Evolutionary conservation across 1,140 invertebrate species (phyloP).

Genomic region (Pseudachorutes palmiensis): DNA sequence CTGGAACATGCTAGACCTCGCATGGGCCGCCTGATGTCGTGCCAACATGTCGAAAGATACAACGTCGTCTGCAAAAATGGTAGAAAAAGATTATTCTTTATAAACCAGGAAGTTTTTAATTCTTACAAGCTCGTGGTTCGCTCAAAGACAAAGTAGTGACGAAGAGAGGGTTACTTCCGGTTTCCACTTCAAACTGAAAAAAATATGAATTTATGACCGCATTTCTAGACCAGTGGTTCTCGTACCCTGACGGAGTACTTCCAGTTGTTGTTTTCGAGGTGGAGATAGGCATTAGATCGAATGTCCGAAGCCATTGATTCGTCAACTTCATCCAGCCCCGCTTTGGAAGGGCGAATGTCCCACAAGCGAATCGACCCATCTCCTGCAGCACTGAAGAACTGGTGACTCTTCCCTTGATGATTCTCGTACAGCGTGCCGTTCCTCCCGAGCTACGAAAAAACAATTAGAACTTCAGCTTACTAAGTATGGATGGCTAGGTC

Average conservation of each 20-base stretch:
- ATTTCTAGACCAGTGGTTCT: not conserved
- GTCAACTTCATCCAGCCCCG: conserved; percentile 19
- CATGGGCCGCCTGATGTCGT: not conserved
- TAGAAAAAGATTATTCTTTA: not conserved
- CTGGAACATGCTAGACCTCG: not conserved
- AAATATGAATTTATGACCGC: too few species aligned
- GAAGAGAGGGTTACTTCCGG: conserved; percentile 21
- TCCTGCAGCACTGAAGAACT: conserved; percentile 31
- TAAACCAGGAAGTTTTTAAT: not conserved
- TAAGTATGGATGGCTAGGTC: too few species aligned
- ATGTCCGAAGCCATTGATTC: conserved; percentile 4
- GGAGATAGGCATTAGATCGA: conserved; percentile 23
- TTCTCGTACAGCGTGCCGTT: conserved; percentile 33
- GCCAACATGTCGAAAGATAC: not conserved
- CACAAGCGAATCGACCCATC: conserved; percentile 26
- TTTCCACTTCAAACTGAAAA: not conserved
- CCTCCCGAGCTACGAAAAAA: conserved; percentile 22
- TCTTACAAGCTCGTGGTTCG: conserved; percentile 9
- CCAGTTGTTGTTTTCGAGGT: conserved; percentile 34
- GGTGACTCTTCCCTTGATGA: conserved; percentile 19
- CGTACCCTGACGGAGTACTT: conserved; percentile 23
- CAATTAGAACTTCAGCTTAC: not conserved
- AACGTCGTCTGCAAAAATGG: not conserved
- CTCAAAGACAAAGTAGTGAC: conserved; percentile 14
- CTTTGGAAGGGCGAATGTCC: conserved; percentile 27